Conservation (phyloP, 2,888 invertebrate genomes). For the Xiphydria camelus region DNA sequence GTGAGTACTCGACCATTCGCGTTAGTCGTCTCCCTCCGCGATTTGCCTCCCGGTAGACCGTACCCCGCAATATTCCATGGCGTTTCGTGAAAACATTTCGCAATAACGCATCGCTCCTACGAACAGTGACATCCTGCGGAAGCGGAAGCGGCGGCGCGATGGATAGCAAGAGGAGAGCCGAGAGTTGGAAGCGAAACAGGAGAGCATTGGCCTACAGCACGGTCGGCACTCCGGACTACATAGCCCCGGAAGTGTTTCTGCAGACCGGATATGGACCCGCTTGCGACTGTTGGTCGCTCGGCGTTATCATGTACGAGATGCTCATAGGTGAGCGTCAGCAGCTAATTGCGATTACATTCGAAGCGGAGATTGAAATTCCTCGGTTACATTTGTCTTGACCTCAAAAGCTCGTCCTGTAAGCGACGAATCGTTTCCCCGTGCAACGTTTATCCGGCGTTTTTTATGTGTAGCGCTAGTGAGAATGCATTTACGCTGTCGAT, state of each 20-base stretch:
- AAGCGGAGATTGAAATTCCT: no score
- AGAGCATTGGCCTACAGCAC: constrained; percentile 93
- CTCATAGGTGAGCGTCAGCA: constrained; percentile 72
- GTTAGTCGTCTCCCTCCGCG: no score
- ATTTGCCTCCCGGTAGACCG: no score
- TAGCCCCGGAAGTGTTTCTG: constrained; percentile 98
- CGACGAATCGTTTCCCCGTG: no score
- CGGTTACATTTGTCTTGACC: not conserved
- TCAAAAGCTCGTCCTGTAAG: not conserved
- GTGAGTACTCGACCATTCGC: constrained; percentile 63
- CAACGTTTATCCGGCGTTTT: no score
- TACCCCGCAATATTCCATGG: no score
- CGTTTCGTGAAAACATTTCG: no score
- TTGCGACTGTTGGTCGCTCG: constrained; percentile 99
- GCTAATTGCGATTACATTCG: constrained; percentile 1
- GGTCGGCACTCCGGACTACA: constrained; percentile 98
- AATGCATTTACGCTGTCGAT: no score
- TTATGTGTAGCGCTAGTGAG: no score
- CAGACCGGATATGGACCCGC: constrained; percentile 98
- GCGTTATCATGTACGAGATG: constrained; percentile 99
- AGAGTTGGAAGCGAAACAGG: constrained; percentile 98
- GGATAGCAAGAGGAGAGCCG: constrained; percentile 97
- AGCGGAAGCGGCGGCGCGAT: constrained; percentile 70
- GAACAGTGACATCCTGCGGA: constrained; percentile 51
- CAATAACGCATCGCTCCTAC: not conserved